Base-by-base conservation (phyloP, 2,797 vertebrate genomes). In the Sebastes oblongus region DNA sequence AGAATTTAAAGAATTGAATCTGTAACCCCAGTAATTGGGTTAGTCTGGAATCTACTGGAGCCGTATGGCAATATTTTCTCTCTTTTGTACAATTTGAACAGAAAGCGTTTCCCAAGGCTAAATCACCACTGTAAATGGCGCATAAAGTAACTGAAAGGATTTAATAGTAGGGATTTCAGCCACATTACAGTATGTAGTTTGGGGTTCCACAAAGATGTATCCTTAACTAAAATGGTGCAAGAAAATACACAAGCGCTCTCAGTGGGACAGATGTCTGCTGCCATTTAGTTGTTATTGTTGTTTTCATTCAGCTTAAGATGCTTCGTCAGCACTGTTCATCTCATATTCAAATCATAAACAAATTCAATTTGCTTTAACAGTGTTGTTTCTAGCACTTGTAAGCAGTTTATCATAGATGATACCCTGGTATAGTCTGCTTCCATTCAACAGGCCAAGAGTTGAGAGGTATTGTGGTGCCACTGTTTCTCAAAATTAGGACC, bases 21-120 rank as follows among this genome's bases (percentile, higher is more conserved):
- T 72, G 29, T 77, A 77, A 66, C 22, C n/a, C 24, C n/a, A 42
- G 25, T 71, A 64, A 77, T 42, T 82, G 42, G 32, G 50, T 61
- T 30, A 67, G 59, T 5, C 14, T 1, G 5, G 18, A 73, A 84
- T 56, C 34, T 77, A 13, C 18, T 5, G 3, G 42, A 24, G 32
- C 30, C 8, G 7, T 36, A 58, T 11, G 64, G 10, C 29, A 68
- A 59, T 75, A 6, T 52, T 56, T 36, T 66, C 61, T 75, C 27
- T 52, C 20, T 54, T 81, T 29, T 60, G 39, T 39, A 36, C 9
- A 68, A 18, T 60, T 8, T 62, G 36, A 68, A 36, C 4, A 64
- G 5, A 54, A 4, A 65, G 24, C 0, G 1, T 46, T 56, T 32
- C 39, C 16, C 1, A 3, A 42, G 54, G 39, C 2, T 8, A 32